Evolutionary conservation across 2,797 vertebrate genomes (phyloP), one percentile per base, ranked within the genome.

Genomic region (Enteromius anoplus): DNA sequence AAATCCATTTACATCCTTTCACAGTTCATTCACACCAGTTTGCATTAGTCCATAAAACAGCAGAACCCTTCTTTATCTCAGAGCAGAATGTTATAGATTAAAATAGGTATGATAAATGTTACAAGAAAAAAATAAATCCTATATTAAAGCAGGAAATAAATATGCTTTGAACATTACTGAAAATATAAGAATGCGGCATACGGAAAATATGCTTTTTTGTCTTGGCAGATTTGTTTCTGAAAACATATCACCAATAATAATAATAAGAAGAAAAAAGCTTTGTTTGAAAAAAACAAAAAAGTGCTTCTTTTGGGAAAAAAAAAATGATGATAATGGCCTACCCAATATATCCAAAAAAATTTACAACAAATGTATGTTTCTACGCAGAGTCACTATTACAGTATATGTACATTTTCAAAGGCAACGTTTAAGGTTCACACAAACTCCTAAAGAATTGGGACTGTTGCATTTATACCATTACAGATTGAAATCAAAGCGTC

Each of bases 321-420:
- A 10, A 75, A 58, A 69, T 26, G 26, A 78, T 29, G 11, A 66
- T 51, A 14, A 53, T 23, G 26, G 26, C 34, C 37, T 79, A 17
- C 73, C 23, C 53, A 68, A 65, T 80, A 47, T 40, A 60, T 21
- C 5, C 42, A 76, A 73, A 65, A 86, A 81, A 82, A 84, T 84
- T 84, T 77, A 88, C 75, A 87, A 83, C 86, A 88, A 88, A 87
- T 86, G 64, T 78, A 79, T 40, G 73, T 40, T 81, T 26, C 45
- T 26, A 75, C 15, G 29, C 47, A 81, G 75, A 75, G 65, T 14
- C 45, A 60, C 81, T 79, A 66, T 75, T 26, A 26, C 26, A 1
- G 26, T 79, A 65, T 65, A 66, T 55, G 78, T 85, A 80, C 70
- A 84, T 12, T 75, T 70, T 3, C 23, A 76, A 76, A 82, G 62